Conservation (phyloP, 2,888 invertebrate genomes). For the Caenorhabditis sp. region DNA sequence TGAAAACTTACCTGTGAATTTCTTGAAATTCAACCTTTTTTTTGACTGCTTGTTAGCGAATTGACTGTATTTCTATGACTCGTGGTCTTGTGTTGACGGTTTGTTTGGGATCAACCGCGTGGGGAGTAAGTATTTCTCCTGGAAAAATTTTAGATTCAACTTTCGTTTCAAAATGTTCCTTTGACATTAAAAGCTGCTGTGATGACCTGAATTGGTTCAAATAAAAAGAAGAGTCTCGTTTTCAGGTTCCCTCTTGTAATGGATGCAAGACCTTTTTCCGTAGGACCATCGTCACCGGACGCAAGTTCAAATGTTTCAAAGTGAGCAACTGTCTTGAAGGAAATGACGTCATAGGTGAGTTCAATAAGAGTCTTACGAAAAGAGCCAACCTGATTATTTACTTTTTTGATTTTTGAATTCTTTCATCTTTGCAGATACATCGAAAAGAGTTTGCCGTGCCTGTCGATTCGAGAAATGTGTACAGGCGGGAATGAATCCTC, state of each 20-base stretch:
- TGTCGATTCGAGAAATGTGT: constrained; percentile 63
- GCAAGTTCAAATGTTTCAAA: constrained; percentile 46
- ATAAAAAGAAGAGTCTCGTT: neutral
- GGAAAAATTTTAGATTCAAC: too few relatives aligned
- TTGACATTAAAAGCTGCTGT: too few relatives aligned
- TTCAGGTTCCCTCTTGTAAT: constrained; percentile 58
- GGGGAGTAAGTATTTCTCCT: too few relatives aligned
- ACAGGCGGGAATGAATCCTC: constrained; percentile 58
- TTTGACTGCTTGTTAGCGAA: too few relatives aligned
- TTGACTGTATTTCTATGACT: too few relatives aligned
- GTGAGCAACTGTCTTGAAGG: constrained; percentile 43
- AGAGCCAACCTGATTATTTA: constrained; percentile 9
- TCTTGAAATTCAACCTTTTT: too few relatives aligned
- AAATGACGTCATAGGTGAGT: constrained; percentile 39
- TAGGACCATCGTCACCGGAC: constrained; percentile 49
- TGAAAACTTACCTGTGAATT: neutral
- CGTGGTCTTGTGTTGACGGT: too few relatives aligned
- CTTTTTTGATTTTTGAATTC: constrained; percentile 20
- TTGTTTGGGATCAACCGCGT: too few relatives aligned
- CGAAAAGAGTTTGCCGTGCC: constrained; percentile 48
- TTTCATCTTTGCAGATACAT: constrained; percentile 32
- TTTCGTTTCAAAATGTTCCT: too few relatives aligned
- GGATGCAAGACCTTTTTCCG: constrained; percentile 64
- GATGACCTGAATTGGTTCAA: neutral
- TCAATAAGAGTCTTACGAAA: constrained; percentile 24